Base-by-base conservation (phyloP, 2,888 invertebrate genomes). In the Phlogophora meticulosa region DNA sequence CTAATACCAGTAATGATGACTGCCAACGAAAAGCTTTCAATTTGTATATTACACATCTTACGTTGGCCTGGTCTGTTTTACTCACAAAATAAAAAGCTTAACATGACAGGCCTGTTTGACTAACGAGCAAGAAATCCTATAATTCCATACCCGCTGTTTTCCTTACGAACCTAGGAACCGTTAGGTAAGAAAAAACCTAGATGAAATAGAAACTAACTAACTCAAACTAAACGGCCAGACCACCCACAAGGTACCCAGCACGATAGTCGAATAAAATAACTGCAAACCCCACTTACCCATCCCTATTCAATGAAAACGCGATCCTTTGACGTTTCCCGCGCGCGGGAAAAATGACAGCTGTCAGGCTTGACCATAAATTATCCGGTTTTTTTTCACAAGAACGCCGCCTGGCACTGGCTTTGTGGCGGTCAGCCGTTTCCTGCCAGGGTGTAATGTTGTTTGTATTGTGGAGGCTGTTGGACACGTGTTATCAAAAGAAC, bases 261-360 rank as follows among this genome's bases (percentile, higher is more conserved):
- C 28, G 24, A 55, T 64, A 57, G 61, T 36, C 60, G 15, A 72
- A 72, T 78, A 75, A 66, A 61, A 46, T 56, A 42, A 59, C 34
- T 22, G 56, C 57, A 49, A 59, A 60, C 38, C 17, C 24, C 43
- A 53, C 46, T 72, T 7, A 58, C 53, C 67, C 79, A 74, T 78
- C 69, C 46, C 58, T 61, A 65, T 56, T 58, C 78, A 67, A 42
- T 70, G 78, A 74, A 80, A 82, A 78, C 66, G 61, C 79, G 64
- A 62, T 48, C 64, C 67, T 78, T 76, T 78, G 74, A 78, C 74
- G 80, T 79, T 79, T 79, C 78, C 81, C 76, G 84, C 81, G 81
- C 83, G 87, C 88, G 89, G 87, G 86, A 87, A 90, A 92, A 86
- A 85, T 91, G 92, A 92, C 92, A 92, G 89, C 89, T 92, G 92